Base-by-base conservation (phyloP, 2,888 invertebrate genomes). In the Chymomyza caudatula region DNA sequence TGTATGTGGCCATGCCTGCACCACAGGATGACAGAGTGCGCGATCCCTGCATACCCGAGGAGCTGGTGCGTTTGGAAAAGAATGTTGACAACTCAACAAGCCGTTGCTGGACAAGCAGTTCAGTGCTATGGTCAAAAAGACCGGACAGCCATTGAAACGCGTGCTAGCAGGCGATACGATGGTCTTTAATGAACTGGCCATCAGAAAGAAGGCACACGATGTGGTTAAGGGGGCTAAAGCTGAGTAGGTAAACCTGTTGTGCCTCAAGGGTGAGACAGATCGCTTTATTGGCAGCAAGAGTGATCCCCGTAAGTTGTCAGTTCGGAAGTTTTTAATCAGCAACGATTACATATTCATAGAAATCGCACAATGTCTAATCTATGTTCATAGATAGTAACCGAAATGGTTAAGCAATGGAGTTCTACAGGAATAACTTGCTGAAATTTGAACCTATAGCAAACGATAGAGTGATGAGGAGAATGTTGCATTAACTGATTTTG, bases 211-310 rank as follows among this genome's bases (percentile, higher is more conserved):
- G 88, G 92, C 95, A 63, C 94, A 94, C 88, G 94, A 94, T 77
- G 93, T 97, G 87, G 96, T 95, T 0, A 95, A 95, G 90, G 94
- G 94, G 74, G 96, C 96, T 49, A 95, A 94, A 91, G 94, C 93
- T 76, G 96, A 94, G 93, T 97, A 94, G 89, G 96, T 97, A 17
- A 94, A 93, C 65, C 94, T 93, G 89, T 94, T 94, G 92, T 95
- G 98, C 76, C 94, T 96, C 88, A 94, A 97, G 92, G 96, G 99
- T 82, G 99, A 99, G 91, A 98, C 96, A 0, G 99, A 99, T 91
- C 92, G 98, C 59, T 97, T 97, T 90, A 98, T 99, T 89, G 96
- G 96, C 23, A 96, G 94, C 73, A 96, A 97, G 92, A 98, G n/a
- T n/a, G n/a, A n/a, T n/a, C n/a, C n/a, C n/a, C n/a, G n/a, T n/a